These are phyloP conservation scores for Campoplex nolae DNA, from an alignment of 2,888 invertebrate species.

Conservation along the genomic window DNA sequence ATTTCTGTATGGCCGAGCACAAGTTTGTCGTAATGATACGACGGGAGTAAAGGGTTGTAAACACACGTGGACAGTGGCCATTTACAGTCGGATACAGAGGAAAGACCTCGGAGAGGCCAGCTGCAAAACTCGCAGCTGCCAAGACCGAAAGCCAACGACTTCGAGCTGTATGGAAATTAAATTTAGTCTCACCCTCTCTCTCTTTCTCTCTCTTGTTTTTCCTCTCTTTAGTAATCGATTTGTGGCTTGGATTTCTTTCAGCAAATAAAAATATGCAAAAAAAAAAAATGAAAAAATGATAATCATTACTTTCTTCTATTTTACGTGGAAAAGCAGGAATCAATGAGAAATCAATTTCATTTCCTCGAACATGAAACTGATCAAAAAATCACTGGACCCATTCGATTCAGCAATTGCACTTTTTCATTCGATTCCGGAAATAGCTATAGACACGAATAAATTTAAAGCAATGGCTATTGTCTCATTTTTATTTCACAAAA, in stretches of 20 bases:
- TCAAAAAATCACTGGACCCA: background rate
- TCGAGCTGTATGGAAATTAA: constrained; percentile 60
- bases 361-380: background rate
- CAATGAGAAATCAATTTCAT: background rate
- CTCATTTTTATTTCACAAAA: constrained; percentile 3
- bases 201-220: constrained; percentile 20
- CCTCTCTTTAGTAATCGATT: background rate
- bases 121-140: constrained; percentile 61
- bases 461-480: background rate
- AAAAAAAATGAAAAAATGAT: background rate
- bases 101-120: constrained; percentile 36
- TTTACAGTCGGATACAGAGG: constrained; percentile 23
- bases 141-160: constrained; percentile 17
- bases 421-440: background rate
- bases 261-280: background rate
- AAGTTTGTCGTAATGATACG: constrained; percentile 41
- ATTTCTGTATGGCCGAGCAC: constrained; percentile 49
- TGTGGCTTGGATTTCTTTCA: background rate
- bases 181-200: constrained; percentile 44
- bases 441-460: background rate
- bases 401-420: background rate
- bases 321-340: background rate
- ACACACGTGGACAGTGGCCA: constrained; percentile 60
- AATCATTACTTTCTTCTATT: background rate
- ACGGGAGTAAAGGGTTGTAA: constrained; percentile 59